Evolutionary conservation across 1,140 invertebrate genomes (phyloP).

Genomic region (Penaeus vannamei): DNA sequence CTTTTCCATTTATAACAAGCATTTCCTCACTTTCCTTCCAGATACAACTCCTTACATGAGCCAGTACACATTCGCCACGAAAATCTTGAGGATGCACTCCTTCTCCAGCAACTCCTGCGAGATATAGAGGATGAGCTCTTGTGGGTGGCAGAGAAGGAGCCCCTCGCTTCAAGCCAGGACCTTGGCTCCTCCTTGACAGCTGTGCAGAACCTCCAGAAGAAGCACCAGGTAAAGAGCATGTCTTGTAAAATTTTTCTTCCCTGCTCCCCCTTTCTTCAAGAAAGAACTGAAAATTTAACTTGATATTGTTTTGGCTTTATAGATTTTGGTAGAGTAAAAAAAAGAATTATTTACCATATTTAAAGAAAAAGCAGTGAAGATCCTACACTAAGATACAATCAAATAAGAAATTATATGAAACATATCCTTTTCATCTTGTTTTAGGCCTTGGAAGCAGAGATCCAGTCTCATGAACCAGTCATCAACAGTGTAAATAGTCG

Average conservation of each 20-base stretch:
- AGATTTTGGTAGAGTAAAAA: too few species aligned
- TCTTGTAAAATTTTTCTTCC: not conserved
- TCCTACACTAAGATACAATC: not conserved
- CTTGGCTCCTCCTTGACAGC: constrained; percentile 85
- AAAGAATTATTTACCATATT: too few species aligned
- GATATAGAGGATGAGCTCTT: constrained; percentile 90
- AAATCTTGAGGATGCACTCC: constrained; percentile 88
- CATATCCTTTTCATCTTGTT: constrained; percentile 30
- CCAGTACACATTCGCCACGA: constrained; percentile 91
- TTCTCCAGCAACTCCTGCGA: constrained; percentile 83
- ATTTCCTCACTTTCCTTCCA: constrained; percentile 64
- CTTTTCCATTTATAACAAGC: not conserved
- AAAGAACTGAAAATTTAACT: too few species aligned
- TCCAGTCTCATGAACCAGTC: constrained; percentile 86
- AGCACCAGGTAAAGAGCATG: constrained; percentile 79
- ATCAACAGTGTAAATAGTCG: constrained; percentile 80
- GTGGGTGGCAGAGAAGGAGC: constrained; percentile 90
- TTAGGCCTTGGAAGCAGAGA: constrained; percentile 86
- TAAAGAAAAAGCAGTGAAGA: not conserved
- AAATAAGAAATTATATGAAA: not conserved
- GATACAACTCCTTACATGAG: constrained; percentile 88
- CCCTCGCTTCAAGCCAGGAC: constrained; percentile 84
- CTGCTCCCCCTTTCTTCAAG: not conserved
- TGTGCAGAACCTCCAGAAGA: constrained; percentile 97
- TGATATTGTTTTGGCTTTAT: too few species aligned